A percentile compares a stretch with the other conserved stretches of the same genome.
phyloP scores from a whole-genome alignment of 2,888 invertebrate genomes.

The Scrobipalpa costella region DNA sequence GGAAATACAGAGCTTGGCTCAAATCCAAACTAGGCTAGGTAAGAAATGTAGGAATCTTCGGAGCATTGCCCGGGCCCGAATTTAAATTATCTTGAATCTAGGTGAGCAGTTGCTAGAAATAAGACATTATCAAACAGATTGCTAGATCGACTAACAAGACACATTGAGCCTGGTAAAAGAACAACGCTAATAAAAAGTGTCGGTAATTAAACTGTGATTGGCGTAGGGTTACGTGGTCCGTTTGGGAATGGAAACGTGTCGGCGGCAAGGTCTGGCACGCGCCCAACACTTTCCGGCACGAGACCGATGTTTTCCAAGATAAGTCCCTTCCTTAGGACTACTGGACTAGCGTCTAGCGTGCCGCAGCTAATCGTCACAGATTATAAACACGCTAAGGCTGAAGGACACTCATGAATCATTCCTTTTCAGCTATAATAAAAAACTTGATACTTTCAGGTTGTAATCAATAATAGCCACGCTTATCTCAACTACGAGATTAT shows the following conservation, averaged over 20 bases:
- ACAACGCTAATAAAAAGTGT: background rate
- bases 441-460: background rate
- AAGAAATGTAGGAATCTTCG: background rate
- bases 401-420: slow-evolving; percentile 36
- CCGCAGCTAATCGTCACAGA: slow-evolving; percentile 45
- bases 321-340: slow-evolving; percentile 50
- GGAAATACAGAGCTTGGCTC: slow-evolving; percentile 18
- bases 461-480: slow-evolving; percentile 38
- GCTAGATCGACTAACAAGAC: background rate
- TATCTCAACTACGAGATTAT: slow-evolving; percentile 37
- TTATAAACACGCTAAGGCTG: slow-evolving; percentile 55
- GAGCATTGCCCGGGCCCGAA: background rate
- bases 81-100: background rate
- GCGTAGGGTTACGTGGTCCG: background rate
- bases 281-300: slow-evolving; percentile 65
- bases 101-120: background rate
- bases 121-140: background rate
- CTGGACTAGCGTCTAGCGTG: slow-evolving; percentile 51
- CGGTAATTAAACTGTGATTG: background rate
- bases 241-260: slow-evolving; percentile 49
- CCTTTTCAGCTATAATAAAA: slow-evolving; percentile 24
- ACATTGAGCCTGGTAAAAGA: background rate
- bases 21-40: slow-evolving; percentile 26
- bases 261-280: slow-evolving; percentile 54
- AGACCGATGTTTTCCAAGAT: slow-evolving; percentile 68